phyloP scores from a whole-genome alignment of 2,888 invertebrate species.

The Chydorus sphaericus region DNA sequence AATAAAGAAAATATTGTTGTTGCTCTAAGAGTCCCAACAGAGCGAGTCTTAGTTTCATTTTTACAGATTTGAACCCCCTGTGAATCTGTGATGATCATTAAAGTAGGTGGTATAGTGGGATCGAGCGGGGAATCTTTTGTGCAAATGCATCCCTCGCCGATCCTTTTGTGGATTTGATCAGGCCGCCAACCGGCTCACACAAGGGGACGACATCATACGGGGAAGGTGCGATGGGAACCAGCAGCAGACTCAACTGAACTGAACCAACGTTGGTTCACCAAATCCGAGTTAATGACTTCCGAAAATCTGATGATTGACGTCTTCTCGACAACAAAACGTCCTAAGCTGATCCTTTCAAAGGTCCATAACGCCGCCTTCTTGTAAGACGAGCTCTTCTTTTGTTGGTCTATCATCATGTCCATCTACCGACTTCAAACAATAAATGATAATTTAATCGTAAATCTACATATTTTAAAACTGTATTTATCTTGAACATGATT shows the following conservation, averaged over 20 bases:
- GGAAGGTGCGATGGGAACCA: neutral
- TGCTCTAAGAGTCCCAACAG: no score
- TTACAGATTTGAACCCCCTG: no score
- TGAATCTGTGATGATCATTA: no score
- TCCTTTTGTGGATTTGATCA: neutral
- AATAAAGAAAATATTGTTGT: no score
- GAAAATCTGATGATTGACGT: neutral
- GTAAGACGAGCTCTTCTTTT: neutral
- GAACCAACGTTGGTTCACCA: neutral
- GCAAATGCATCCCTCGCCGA: neutral
- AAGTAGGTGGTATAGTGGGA: no score
- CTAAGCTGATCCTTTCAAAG: constrained; percentile 1
- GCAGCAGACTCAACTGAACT: neutral
- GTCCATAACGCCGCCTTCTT: neutral
- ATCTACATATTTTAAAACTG: no score
- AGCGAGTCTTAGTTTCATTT: no score
- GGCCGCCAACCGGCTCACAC: neutral
- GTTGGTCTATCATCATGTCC: no score
- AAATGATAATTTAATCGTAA: no score
- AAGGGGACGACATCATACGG: no score
- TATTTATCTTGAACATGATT: no score
- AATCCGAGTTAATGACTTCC: neutral
- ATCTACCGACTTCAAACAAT: no score
- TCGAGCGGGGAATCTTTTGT: neutral
- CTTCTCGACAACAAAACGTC: neutral